Evolutionary conservation across 2,797 vertebrate genomes (phyloP).

Genomic region (Micromesistius poutassou): DNA sequence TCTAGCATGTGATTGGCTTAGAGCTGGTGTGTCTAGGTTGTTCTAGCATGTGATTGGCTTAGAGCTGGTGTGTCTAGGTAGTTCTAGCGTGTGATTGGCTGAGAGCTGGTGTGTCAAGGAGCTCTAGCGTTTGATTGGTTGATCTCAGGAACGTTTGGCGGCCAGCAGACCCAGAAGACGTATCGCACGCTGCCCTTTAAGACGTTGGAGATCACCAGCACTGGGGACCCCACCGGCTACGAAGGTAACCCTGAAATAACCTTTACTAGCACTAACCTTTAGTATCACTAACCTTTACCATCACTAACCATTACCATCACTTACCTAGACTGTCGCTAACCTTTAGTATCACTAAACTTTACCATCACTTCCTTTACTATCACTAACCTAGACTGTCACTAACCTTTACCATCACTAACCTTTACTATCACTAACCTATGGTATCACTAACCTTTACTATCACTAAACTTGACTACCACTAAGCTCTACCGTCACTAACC

Average conservation of each 20-base stretch:
- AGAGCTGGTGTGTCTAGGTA: neutral
- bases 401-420: too few relatives aligned
- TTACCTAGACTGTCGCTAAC: neutral
- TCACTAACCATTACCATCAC: neutral
- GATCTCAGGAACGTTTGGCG: slow-evolving; percentile 29
- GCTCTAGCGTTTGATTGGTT: neutral
- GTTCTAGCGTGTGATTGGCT: neutral
- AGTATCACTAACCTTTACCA: neutral
- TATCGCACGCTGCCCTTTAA: slow-evolving; percentile 66
- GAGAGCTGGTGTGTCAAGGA: too few relatives aligned
- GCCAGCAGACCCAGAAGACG: slow-evolving; percentile 59
- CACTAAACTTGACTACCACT: too few relatives aligned
- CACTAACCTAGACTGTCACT: too few relatives aligned
- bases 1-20: too few relatives aligned
- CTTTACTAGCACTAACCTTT: neutral
- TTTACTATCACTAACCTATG: too few relatives aligned
- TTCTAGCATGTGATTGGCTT: too few relatives aligned
- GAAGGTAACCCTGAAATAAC: slow-evolving; percentile 64
- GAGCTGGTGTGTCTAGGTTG: too few relatives aligned
- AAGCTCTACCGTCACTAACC: too few relatives aligned
- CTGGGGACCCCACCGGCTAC: slow-evolving; percentile 21
- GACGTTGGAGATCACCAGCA: slow-evolving; percentile 70
- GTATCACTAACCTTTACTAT: neutral
- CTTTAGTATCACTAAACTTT: too few relatives aligned
- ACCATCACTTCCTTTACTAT: too few relatives aligned